Conservation (phyloP, 2,113 vertebrate species). For the Microcebus ravelobensis region DNA sequence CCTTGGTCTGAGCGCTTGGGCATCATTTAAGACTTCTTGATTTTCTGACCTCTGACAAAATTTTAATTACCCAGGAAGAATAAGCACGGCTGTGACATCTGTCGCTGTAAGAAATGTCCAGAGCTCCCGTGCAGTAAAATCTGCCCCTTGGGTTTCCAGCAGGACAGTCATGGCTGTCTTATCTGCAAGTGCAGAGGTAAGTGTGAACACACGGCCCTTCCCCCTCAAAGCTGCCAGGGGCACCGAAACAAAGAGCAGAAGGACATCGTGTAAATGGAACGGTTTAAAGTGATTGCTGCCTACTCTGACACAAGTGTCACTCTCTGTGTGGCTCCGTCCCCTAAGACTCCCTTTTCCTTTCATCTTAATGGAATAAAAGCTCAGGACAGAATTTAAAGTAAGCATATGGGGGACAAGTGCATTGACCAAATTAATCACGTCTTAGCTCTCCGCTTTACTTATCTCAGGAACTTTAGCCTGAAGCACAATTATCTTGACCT, state of each 20-base stretch:
- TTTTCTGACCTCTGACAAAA: constrained; percentile 79
- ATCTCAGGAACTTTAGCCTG: not conserved
- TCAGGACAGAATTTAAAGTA: not conserved
- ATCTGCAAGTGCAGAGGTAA: constrained; percentile 93
- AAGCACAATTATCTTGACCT: not conserved
- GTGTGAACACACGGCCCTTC: constrained; percentile 23
- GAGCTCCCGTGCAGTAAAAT: constrained; percentile 90
- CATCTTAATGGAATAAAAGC: not conserved
- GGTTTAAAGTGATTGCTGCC: not conserved
- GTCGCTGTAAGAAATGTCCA: constrained; percentile 93
- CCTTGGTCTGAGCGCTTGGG: not conserved
- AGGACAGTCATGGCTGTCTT: constrained; percentile 89
- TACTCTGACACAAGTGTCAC: not conserved
- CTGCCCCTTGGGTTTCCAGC: constrained; percentile 92
- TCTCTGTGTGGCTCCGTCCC: not conserved
- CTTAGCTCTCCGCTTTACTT: not conserved
- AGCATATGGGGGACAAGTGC: not conserved
- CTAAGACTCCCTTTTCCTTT: not conserved
- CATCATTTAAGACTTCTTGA: not conserved
- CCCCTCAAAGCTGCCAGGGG: not conserved
- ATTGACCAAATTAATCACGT: not conserved
- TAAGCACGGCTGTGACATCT: constrained; percentile 94
- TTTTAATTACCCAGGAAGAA: constrained; percentile 90
- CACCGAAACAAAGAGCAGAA: not conserved
- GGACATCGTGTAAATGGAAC: not conserved